phyloP scores from a whole-genome alignment of 2,888 invertebrate genomes.

The Mesorhabditis spiculigera region DNA sequence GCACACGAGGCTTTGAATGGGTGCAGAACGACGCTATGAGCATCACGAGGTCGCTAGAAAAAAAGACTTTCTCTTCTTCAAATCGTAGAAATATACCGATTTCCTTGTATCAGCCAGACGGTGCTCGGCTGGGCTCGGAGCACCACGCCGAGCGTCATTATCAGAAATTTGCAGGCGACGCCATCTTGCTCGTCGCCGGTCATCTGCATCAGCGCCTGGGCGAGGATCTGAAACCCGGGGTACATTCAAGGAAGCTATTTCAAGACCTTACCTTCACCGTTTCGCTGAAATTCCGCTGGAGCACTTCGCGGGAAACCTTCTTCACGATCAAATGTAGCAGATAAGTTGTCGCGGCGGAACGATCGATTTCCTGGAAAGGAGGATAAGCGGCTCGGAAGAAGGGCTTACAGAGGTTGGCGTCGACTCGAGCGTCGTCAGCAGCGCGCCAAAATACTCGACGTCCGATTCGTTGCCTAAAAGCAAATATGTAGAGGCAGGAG shows the following conservation, averaged over 20 bases:
- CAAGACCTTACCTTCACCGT: slow-evolving; percentile 32
- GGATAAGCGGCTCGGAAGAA: background rate
- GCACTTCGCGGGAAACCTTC: slow-evolving; percentile 44
- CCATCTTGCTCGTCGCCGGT: slow-evolving; percentile 36
- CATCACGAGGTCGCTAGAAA: slow-evolving; percentile 40
- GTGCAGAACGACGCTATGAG: slow-evolving; percentile 41
- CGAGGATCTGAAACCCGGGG: slow-evolving; percentile 36
- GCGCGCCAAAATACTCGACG: slow-evolving; percentile 86
- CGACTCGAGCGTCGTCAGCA: slow-evolving; percentile 66
- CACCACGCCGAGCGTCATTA: slow-evolving; percentile 42
- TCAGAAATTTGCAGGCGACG: slow-evolving; percentile 41
- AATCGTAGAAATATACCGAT: background rate
- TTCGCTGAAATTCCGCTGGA: slow-evolving; percentile 39
- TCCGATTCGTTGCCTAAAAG: slow-evolving; percentile 69
- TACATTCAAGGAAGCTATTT: background rate
- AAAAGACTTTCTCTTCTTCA: no score
- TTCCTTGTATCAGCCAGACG: slow-evolving; percentile 33
- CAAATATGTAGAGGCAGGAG: slow-evolving; percentile 9
- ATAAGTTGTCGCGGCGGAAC: slow-evolving; percentile 60
- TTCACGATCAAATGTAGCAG: slow-evolving; percentile 57
- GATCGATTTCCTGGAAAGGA: slow-evolving; percentile 36
- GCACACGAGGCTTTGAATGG: slow-evolving; percentile 49
- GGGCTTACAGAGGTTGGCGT: background rate
- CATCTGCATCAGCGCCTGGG: slow-evolving; percentile 40
- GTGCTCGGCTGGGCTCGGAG: slow-evolving; percentile 43